Base-by-base conservation (phyloP, 1,140 invertebrate genomes). In the Latrodectus geometricus region DNA sequence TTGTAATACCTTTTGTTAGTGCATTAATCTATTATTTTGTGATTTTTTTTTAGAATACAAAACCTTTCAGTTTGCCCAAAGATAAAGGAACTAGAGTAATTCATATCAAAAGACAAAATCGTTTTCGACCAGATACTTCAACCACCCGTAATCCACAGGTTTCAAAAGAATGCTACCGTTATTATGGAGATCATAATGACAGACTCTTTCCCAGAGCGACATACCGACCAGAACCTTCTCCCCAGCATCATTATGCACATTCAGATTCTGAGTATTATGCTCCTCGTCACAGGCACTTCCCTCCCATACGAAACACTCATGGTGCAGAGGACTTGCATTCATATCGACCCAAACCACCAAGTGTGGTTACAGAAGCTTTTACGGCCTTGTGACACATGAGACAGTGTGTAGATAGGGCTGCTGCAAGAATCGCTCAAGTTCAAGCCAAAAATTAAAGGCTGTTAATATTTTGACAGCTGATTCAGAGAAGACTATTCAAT, bases 381-480 rank as follows among this genome's bases (percentile, higher is more conserved):
- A 87, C 85, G 61, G 85, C 85, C 65, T 87, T 87, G 85, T 87
- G 85, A 87, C 85, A 87, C 69, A 87, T 87, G 85, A 79, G 77
- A 80, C 76, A 87, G 77, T 87, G 85, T 87, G 85, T 87, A 80
- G 85, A 87, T 68, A 87, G 85, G 77, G 85, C 85, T 79, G 85
- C 85, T 87, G 85, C 85, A 79, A 72, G 85, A 87, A 87, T 87
- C 23, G 85, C 85, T 79, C 85, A 87, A 66, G 76, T 87, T 23
- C 85, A 87, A 74, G 85, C 85, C 11, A 87, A 80, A 80, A 87
- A 80, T n/a, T 87, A 80, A 87, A 54, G 68, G 49, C 48, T 83
- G 23, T 56, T 4, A 15, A 65, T 20, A 9, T 70, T 75, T 54
- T 20, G 48, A 21, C 49, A 49, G 5, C 4, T 21, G 50, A 61